Evolutionary conservation across 2,888 invertebrate species (phyloP).

Genomic region (Elegia similella): DNA sequence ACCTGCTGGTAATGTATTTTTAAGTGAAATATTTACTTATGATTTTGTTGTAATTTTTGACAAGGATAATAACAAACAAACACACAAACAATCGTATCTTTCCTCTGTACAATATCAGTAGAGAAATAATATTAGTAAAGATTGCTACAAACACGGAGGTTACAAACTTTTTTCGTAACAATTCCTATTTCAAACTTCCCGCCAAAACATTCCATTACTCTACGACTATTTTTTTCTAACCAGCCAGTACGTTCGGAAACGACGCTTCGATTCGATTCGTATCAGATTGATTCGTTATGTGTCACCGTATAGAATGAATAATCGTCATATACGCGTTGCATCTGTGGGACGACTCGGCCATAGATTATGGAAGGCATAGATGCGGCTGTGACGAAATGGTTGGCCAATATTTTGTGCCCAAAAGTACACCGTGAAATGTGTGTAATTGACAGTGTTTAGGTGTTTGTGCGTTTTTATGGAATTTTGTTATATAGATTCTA

Average conservation of each 20-base stretch:
- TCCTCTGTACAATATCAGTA: too few relatives aligned
- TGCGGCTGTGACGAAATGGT: conserved; percentile 21
- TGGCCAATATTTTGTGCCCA: conserved; percentile 6
- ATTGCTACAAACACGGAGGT: too few relatives aligned
- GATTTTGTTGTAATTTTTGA: too few relatives aligned
- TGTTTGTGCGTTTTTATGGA: background rate
- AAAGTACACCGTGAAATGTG: conserved; percentile 10
- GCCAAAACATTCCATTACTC: conserved; percentile 13
- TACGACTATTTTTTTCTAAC: conserved; percentile 13
- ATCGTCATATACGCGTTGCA: conserved; percentile 52
- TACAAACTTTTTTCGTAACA: background rate
- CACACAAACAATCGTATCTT: background rate
- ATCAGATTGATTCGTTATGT: conserved; percentile 76
- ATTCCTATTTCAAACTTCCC: background rate
- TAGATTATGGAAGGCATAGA: conserved; percentile 38
- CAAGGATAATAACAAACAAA: too few relatives aligned
- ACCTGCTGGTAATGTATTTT: too few relatives aligned
- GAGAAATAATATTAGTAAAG: too few relatives aligned
- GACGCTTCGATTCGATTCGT: conserved; percentile 42
- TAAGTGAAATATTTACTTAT: too few relatives aligned
- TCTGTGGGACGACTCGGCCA: conserved; percentile 34
- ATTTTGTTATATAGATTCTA: background rate
- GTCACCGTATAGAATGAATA: conserved; percentile 77
- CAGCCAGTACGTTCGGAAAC: conserved; percentile 24
- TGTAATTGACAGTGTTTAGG: background rate